A percentile compares a stretch with the other conserved stretches of the same genome.
phyloP scores from a whole-genome alignment of 2,888 invertebrate genomes.

The Pheosia gnoma region DNA sequence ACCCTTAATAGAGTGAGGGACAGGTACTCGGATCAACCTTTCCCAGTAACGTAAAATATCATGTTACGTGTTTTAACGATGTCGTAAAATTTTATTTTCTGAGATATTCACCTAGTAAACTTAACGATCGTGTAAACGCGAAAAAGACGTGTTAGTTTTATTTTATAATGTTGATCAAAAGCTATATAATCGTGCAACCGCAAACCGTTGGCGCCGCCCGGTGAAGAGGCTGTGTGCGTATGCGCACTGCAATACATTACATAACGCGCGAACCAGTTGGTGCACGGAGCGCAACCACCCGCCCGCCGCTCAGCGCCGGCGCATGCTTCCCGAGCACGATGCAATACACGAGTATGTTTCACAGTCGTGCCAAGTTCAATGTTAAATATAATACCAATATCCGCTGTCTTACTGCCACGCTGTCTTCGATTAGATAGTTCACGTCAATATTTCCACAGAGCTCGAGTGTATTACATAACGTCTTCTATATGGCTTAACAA shows the following conservation, averaged over 20 bases:
- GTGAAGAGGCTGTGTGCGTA: slow-evolving; percentile 25
- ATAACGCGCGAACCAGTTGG: slow-evolving; percentile 71
- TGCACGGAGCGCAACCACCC: slow-evolving; percentile 41
- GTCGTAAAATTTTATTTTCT: slow-evolving; percentile 24
- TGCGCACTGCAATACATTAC: slow-evolving; percentile 57
- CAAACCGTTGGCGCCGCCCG: slow-evolving; percentile 54
- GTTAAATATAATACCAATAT: slow-evolving; percentile 38
- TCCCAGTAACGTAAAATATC: slow-evolving; percentile 47
- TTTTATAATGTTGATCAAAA: slow-evolving; percentile 40
- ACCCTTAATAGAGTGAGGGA: slow-evolving; percentile 34
- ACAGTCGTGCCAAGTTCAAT: slow-evolving; percentile 53
- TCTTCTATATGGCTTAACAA: slow-evolving; percentile 16
- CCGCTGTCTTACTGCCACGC: slow-evolving; percentile 26
- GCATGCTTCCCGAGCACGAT: slow-evolving; percentile 27
- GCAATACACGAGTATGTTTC: slow-evolving; percentile 47
- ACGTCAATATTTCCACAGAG: slow-evolving; percentile 25
- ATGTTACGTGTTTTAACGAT: slow-evolving; percentile 41
- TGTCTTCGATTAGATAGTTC: slow-evolving; percentile 23
- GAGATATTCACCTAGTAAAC: too few relatives aligned
- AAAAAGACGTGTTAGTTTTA: neutral
- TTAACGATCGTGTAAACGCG: too few relatives aligned
- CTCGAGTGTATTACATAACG: slow-evolving; percentile 16
- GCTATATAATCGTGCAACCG: slow-evolving; percentile 49
- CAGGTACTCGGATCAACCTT: slow-evolving; percentile 22
- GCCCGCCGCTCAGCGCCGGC: slow-evolving; percentile 12